Base-by-base conservation (phyloP, 37 sponge, comb jelly and placozoan genomes). In the Cladorhizidae sp. region DNA sequence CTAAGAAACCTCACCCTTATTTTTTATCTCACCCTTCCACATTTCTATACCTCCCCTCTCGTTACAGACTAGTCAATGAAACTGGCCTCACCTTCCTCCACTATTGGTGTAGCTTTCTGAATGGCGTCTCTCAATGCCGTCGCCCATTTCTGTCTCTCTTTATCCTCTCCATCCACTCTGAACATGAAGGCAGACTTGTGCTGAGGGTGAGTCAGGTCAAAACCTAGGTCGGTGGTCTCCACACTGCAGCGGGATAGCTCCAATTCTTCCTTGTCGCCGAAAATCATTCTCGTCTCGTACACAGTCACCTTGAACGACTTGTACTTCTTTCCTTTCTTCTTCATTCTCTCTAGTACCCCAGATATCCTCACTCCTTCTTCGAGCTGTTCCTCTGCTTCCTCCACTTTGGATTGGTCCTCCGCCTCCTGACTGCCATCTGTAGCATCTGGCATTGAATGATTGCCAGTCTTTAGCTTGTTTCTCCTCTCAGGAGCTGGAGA, bases 51-150 rank as follows among this genome's bases (percentile, higher is more conserved):
- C n/a, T n/a, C n/a, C n/a, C n/a, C n/a, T n/a, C n/a, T n/a, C n/a
- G n/a, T n/a, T n/a, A n/a, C n/a, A n/a, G n/a, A n/a, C n/a, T n/a
- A n/a, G n/a, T n/a, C n/a, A n/a, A n/a, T n/a, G n/a, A n/a, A n/a
- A 72, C 51, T 45, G 36, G 3, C 15, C 69, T 68, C 40, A 68
- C 56, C 57, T 38, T 57, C 62, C 32, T 81, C 57, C n/a, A 57
- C 72, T 3, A 57, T 25, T 31, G 64, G 67, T 15, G 72, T 81
- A 33, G 74, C 73, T 67, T 64, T 75, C 17, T 72, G 67, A 18
- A 86, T 86, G 40, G 87, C 80, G 0, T 33, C 74, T 35, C 74
- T 63, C 40, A 86, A 40, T 2, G 64, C 65, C 2, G 29, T 56
- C 23, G 80, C 70, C 75, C 87, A 86, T 50, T 80, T 72, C 33